phyloP scores from a whole-genome alignment of 2,888 invertebrate genomes.

The Epistrophella euchroma region DNA sequence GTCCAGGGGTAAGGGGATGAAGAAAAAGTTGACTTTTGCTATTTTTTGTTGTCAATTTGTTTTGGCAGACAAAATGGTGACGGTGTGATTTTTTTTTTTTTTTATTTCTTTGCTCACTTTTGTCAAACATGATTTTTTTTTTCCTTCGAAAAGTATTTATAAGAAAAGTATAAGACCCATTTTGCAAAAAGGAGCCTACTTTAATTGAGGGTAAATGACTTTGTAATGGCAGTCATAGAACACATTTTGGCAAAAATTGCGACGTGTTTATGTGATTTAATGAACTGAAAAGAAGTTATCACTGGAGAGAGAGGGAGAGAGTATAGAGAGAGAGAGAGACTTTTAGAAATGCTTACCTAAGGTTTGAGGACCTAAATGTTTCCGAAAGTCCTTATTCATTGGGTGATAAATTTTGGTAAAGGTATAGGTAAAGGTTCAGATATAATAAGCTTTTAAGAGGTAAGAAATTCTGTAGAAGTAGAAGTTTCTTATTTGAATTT shows the following conservation, averaged over 20 bases:
- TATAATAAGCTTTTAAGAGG: slow-evolving; percentile 28
- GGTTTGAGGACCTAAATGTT: slow-evolving; percentile 11
- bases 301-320: background rate
- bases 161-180: slow-evolving; percentile 2
- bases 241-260: slow-evolving; percentile 68
- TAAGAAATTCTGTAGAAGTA: background rate
- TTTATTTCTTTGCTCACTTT: slow-evolving; percentile 13
- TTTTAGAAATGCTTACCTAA: slow-evolving; percentile 13
- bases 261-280: slow-evolving; percentile 67
- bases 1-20: background rate
- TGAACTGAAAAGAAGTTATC: slow-evolving; percentile 59
- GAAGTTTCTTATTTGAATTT: slow-evolving; percentile 42
- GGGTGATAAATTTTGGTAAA: slow-evolving; percentile 46
- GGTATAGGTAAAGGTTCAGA: slow-evolving; percentile 1
- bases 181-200: slow-evolving; percentile 42
- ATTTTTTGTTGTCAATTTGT: slow-evolving; percentile 60
- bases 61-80: slow-evolving; percentile 73
- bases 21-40: slow-evolving; percentile 63
- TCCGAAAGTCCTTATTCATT: slow-evolving; percentile 33
- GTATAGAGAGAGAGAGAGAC: background rate
- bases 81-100: slow-evolving; percentile 64
- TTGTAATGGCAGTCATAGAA: slow-evolving; percentile 62
- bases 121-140: slow-evolving; percentile 49
- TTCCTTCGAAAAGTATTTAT: slow-evolving; percentile 10
- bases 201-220: slow-evolving; percentile 67